A percentile compares a stretch with the other conserved stretches of the same genome.
These are phyloP conservation scores for Periophthalmodon schlosseri DNA, from an alignment of 2,113 vertebrate genomes.

Conservation along the genomic window DNA sequence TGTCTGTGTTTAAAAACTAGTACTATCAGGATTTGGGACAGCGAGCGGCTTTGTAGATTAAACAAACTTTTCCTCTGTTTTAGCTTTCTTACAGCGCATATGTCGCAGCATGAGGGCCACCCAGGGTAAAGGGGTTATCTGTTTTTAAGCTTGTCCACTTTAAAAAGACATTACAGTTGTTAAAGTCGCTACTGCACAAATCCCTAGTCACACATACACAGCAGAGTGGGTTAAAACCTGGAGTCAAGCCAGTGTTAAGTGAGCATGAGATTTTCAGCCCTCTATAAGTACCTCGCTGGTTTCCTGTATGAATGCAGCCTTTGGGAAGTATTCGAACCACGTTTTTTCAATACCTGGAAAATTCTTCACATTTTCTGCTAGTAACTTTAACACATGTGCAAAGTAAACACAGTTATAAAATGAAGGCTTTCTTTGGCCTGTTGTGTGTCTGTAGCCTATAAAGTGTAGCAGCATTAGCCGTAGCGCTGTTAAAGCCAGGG, in stretches of 20 bases:
- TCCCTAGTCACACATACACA: slow-evolving; percentile 44
- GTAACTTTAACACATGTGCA: slow-evolving; percentile 8
- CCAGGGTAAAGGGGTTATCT: slow-evolving; percentile 37
- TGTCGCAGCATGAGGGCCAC: slow-evolving; percentile 19
- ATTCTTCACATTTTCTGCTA: neutral
- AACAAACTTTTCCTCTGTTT: slow-evolving; percentile 40
- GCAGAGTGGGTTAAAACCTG: slow-evolving; percentile 41
- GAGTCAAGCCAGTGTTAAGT: slow-evolving; percentile 44
- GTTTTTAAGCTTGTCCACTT: slow-evolving; percentile 42
- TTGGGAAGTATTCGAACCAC: slow-evolving; percentile 10
- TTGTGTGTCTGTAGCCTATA: neutral
- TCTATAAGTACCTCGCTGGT: slow-evolving; percentile 11
- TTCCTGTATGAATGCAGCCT: slow-evolving; percentile 8
- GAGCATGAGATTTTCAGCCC: slow-evolving; percentile 52
- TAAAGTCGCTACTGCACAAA: slow-evolving; percentile 49
- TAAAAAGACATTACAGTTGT: slow-evolving; percentile 28
- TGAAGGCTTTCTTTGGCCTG: neutral
- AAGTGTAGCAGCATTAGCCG: slow-evolving; percentile 21
- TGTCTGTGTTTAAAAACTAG: slow-evolving; percentile 25
- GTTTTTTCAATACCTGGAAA: slow-evolving; percentile 1
- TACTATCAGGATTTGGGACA: slow-evolving; percentile 55
- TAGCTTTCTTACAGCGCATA: slow-evolving; percentile 22
- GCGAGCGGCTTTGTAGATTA: slow-evolving; percentile 56
- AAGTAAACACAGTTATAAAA: slow-evolving; percentile 27
- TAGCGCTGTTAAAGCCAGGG: slow-evolving; percentile 34